These are phyloP conservation scores for Scaptomyza tumidula DNA, from an alignment of 2,888 invertebrate species.

Conservation along the genomic window DNA sequence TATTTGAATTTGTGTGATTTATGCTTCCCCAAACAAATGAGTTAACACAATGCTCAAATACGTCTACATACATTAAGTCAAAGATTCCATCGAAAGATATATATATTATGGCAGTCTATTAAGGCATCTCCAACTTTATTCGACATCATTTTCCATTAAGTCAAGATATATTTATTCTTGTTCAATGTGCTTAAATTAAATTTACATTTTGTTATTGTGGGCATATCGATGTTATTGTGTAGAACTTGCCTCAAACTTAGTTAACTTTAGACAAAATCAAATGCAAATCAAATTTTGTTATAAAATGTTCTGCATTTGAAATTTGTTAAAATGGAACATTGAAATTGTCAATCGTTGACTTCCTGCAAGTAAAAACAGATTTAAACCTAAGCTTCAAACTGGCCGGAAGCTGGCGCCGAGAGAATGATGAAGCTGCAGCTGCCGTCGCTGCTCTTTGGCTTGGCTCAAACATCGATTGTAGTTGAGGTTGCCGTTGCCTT, in stretches of 20 bases:
- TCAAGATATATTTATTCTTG: too few species aligned
- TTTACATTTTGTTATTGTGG: too few species aligned
- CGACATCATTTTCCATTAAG: too few species aligned
- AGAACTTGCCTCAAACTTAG: too few species aligned
- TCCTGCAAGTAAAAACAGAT: too few species aligned
- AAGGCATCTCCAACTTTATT: too few species aligned
- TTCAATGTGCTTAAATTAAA: too few species aligned
- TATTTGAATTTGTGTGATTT: slow-evolving; percentile 6
- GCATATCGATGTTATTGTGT: too few species aligned
- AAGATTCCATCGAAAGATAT: neutral
- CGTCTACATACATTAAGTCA: neutral
- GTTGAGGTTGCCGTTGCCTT: slow-evolving; percentile 10
- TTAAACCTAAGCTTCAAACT: too few species aligned
- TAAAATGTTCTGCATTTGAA: slow-evolving; percentile 24
- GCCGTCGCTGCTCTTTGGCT: slow-evolving; percentile 23
- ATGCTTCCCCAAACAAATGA: slow-evolving; percentile 17
- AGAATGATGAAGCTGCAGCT: slow-evolving; percentile 39
- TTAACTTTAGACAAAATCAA: neutral
- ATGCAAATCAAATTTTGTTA: slow-evolving; percentile 19
- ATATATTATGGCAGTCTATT: neutral
- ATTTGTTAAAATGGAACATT: slow-evolving; percentile 16
- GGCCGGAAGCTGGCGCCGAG: too few species aligned
- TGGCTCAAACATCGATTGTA: neutral
- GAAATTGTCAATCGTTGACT: neutral
- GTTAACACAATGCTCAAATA: slow-evolving; percentile 11